Evolutionary conservation across 1,140 invertebrate genomes (phyloP), one percentile per base, ranked within the genome.

Genomic region (Magallana ariakensis): DNA sequence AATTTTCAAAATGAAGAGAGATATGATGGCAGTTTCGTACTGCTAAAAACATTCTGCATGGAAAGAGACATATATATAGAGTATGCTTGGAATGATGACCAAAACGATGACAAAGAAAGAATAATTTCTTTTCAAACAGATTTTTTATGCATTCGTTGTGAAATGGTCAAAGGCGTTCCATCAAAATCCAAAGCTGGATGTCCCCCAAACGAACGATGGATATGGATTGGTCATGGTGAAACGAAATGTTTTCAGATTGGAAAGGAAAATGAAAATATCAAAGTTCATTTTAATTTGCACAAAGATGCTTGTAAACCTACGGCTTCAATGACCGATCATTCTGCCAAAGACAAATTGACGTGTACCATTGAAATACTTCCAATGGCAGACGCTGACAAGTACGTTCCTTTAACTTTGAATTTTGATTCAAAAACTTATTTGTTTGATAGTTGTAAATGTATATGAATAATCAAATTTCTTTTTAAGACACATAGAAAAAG

Each of bases 151-250:
- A 84, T 89, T 4, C 86, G 83, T 53, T 83, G 80, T 54, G 46
- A 83, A 16, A 33, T 58, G 56, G 33, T 16, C n/a, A 57, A 66
- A 8, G n/a, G 58, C 1, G 10, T 55, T 55, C 54, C 80, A n/a
- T 82, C 16, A 6, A 4, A 26, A 11, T 26, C 3, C 66, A 84
- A 22, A 22, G 33, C 26, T 22, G 80, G 33, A 54, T n/a, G 54
- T 55, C 15, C 66, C 22, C 66, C 60, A 62, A 66, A 84, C 19
- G 85, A 83, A 19, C 66, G 80, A 80, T 56, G 16, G 13, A 70
- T 89, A 33, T 89, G 88, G 88, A 55, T 85, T 22, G 85, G 66
- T 33, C 88, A 89, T 85, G 88, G 82, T 16, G 60, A 89, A 54
- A 82, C 86, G 26, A 85, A 85, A 15, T 58, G 46, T 58, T 66